Conservation (phyloP, 2,113 vertebrate genomes). For the Fregetta grallaria region DNA sequence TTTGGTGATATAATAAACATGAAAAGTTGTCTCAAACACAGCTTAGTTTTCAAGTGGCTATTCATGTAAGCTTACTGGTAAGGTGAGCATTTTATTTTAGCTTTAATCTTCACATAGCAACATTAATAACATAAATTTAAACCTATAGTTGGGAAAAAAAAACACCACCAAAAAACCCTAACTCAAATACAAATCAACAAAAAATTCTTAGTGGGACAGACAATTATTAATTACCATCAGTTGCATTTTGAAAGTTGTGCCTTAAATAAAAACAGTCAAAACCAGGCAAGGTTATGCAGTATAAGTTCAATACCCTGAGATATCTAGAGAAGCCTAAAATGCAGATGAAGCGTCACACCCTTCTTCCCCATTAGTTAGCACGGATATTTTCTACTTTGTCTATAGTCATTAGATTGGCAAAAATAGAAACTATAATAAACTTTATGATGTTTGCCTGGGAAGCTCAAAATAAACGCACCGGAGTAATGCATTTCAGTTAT, state of each 20-base stretch:
- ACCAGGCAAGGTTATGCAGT: neutral
- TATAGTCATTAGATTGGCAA: neutral
- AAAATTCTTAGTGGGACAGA: neutral
- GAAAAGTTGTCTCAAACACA: neutral
- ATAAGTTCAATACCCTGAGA: neutral
- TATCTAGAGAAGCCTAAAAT: neutral
- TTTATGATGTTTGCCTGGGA: neutral
- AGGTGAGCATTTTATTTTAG: neutral
- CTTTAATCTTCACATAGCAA: neutral
- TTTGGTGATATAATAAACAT: neutral
- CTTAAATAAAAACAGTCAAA: neutral
- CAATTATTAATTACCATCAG: neutral
- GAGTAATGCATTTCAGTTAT: neutral
- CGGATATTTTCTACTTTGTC: neutral
- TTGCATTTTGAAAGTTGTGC: neutral
- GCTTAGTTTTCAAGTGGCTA: neutral
- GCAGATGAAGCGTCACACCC: neutral
- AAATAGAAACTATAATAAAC: neutral
- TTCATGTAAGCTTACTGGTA: neutral
- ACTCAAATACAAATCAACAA: neutral
- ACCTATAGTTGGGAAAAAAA: neutral
- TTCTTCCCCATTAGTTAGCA: neutral
- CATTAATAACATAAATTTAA: neutral
- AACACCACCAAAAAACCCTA: accelerated
- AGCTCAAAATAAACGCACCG: neutral